A percentile compares a stretch with the other conserved stretches of the same genome.
These are phyloP conservation scores for Gymnocheta viridis DNA, from an alignment of 2,888 invertebrate species.

Conservation along the genomic window DNA sequence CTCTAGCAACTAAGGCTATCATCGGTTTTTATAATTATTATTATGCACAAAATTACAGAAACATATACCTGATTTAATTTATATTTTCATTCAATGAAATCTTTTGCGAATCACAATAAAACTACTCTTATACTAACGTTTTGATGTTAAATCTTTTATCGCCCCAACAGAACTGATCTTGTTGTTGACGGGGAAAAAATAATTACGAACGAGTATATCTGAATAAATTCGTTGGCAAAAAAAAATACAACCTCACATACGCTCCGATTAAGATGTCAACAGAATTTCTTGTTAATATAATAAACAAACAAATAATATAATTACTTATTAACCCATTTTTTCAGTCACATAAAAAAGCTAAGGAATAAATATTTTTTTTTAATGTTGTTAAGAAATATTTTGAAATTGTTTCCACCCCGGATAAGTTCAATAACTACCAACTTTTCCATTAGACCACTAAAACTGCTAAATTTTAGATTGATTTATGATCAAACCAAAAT, in stretches of 20 bases:
- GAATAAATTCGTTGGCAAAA: neutral
- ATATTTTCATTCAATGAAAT: constrained; percentile 3
- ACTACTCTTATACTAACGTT: neutral
- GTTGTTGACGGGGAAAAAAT: constrained; percentile 10
- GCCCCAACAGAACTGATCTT: constrained; percentile 47
- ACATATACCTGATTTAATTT: constrained; percentile 11
- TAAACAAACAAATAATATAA: constrained; percentile 21
- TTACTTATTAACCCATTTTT: constrained; percentile 41
- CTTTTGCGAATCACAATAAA: constrained; percentile 6
- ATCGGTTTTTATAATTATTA: no score
- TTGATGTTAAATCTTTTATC: constrained; percentile 56
- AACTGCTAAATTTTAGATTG: no score
- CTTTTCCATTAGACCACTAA: no score
- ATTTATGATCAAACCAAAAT: no score
- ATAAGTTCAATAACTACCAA: no score
- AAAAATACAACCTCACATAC: neutral
- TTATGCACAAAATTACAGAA: neutral
- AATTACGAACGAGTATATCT: neutral
- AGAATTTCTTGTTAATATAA: constrained; percentile 32
- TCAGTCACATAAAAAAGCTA: neutral
- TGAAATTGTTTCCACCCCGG: no score
- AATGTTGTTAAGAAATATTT: neutral
- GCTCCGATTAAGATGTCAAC: constrained; percentile 43
- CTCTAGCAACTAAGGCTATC: no score
- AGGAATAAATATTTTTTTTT: neutral